Conservation (phyloP, 2,113 vertebrate species). For the Urocolius indicus region DNA sequence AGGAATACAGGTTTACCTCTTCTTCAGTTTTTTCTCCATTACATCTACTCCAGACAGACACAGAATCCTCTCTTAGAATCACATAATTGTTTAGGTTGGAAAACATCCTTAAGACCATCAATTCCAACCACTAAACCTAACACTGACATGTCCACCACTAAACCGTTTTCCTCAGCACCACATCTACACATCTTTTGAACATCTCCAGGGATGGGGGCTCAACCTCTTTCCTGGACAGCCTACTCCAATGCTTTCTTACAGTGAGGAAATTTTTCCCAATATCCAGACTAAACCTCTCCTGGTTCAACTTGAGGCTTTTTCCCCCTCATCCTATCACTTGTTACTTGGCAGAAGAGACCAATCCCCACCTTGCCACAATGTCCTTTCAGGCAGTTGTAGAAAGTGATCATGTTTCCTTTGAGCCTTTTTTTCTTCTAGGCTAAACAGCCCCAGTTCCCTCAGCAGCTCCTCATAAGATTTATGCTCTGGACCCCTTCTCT, state of each 20-base stretch:
- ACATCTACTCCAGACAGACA: background rate
- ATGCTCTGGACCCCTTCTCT: background rate
- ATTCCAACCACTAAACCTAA: background rate
- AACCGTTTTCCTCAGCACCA: background rate
- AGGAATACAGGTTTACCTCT: background rate
- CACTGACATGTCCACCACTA: background rate
- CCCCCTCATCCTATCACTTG: background rate
- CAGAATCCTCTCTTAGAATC: background rate
- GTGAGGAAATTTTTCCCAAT: background rate
- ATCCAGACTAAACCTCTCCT: background rate
- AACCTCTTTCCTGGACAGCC: background rate
- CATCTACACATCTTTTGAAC: too few species aligned
- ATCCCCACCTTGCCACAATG: background rate
- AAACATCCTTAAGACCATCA: background rate
- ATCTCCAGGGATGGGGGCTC: background rate
- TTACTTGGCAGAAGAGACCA: background rate
- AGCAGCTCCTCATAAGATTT: background rate
- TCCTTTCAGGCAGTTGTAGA: background rate
- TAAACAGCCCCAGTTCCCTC: background rate
- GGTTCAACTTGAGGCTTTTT: background rate
- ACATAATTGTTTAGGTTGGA: background rate
- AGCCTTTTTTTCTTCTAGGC: background rate
- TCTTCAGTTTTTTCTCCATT: background rate
- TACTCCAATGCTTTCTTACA: background rate
- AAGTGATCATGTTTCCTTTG: background rate